A percentile compares a stretch with the other conserved stretches of the same genome.
Evolutionary conservation across 2,797 vertebrate genomes (phyloP).

Genomic region (Vireo griseus): DNA sequence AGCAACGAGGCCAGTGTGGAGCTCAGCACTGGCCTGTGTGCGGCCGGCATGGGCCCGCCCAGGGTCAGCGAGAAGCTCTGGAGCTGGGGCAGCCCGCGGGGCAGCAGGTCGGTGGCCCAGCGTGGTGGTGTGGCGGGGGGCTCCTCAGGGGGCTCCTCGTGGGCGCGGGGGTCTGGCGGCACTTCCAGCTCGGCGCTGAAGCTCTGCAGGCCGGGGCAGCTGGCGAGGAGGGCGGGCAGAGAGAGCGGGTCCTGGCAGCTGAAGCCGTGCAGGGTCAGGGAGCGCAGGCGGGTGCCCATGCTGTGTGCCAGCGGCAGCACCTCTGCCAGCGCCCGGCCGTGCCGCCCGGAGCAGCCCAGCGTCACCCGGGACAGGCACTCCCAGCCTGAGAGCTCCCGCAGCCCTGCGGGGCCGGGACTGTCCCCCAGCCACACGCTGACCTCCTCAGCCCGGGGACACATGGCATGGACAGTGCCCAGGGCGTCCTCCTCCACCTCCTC

Average conservation of each 20-base stretch:
- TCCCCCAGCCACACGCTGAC: constrained; percentile 54
- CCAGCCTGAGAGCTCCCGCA: constrained; percentile 65
- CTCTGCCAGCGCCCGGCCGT: constrained; percentile 49
- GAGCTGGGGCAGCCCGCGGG: background rate
- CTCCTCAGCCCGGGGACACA: constrained; percentile 72
- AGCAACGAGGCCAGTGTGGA: constrained; percentile 71
- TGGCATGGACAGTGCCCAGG: constrained; percentile 38
- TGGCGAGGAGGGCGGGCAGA: constrained; percentile 67
- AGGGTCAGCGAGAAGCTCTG: constrained; percentile 23
- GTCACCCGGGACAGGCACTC: constrained; percentile 66
- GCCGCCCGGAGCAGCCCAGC: constrained; percentile 51
- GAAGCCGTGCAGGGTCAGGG: constrained; percentile 79
- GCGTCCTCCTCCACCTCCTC: constrained; percentile 66
- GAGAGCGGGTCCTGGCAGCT: constrained; percentile 47
- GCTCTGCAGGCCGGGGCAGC: constrained; percentile 73
- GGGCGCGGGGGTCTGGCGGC: accelerated
- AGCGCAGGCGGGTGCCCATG: constrained; percentile 65
- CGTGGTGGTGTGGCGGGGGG: accelerated
- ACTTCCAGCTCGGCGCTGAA: constrained; percentile 70
- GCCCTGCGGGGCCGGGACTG: background rate
- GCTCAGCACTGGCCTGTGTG: constrained; percentile 57
- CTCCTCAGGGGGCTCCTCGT: background rate
- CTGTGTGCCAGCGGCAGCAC: constrained; percentile 55
- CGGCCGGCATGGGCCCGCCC: background rate
- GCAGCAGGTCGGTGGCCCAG: background rate